Conservation (phyloP, 2,888 invertebrate genomes). For the Nudaria mundana region DNA sequence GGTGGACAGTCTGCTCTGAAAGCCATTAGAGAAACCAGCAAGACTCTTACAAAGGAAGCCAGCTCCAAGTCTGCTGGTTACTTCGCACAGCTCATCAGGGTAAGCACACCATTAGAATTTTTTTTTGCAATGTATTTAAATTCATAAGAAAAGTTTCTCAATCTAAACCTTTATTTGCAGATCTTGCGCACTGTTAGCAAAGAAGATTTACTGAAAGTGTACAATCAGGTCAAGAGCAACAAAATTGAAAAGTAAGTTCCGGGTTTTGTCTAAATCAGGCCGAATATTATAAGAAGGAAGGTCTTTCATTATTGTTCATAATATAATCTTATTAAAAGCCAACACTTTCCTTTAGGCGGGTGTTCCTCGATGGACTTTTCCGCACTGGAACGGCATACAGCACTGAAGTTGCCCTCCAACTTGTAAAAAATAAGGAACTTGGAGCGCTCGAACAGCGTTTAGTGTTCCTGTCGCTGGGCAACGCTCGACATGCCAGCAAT, state of each 20-base stretch:
- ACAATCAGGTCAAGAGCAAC: conserved; percentile 83
- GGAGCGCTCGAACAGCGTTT: conserved; percentile 78
- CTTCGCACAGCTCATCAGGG: conserved; percentile 84
- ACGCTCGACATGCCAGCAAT: conserved; percentile 84
- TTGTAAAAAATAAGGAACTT: conserved; percentile 85
- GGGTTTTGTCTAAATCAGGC: no score
- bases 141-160: no score
- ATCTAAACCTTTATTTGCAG: conserved; percentile 56
- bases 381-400: conserved; percentile 90
- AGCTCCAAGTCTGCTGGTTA: conserved; percentile 84
- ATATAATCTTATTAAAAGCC: no score
- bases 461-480: conserved; percentile 85
- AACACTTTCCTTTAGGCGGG: conserved; percentile 72
- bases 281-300: no score
- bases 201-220: conserved; percentile 86
- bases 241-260: conserved; percentile 81
- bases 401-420: conserved; percentile 84
- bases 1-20: conserved; percentile 80
- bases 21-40: conserved; percentile 83
- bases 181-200: conserved; percentile 84
- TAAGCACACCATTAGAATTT: no score
- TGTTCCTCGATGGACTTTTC: conserved; percentile 91
- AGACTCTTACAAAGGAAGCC: conserved; percentile 81
- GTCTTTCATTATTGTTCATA: no score
- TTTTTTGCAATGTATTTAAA: no score